Evolutionary conservation across 2,113 vertebrate genomes (phyloP).

Genomic region (Electrona antarctica): DNA sequence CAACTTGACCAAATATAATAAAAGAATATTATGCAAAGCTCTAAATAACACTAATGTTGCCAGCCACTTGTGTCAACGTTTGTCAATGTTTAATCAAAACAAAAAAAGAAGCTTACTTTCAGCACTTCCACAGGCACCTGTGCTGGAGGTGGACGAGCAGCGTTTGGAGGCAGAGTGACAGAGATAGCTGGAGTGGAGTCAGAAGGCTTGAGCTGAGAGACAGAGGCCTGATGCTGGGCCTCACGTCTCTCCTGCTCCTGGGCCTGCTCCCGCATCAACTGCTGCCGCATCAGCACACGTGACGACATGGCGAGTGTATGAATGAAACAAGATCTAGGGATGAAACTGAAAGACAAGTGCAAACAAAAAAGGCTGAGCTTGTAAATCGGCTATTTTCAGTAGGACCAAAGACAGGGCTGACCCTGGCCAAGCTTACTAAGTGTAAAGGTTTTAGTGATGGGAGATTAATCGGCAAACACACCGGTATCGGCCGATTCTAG

Average conservation of each 20-base stretch:
- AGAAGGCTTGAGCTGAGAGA: constrained; percentile 72
- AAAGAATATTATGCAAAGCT: not conserved
- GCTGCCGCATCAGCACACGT: constrained; percentile 84
- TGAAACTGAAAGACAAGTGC: constrained; percentile 45
- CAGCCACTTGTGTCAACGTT: not conserved
- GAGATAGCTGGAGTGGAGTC: constrained; percentile 83
- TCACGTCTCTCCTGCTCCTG: constrained; percentile 88
- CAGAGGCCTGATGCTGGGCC: constrained; percentile 80
- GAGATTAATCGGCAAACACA: too few relatives aligned
- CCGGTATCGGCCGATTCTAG: too few relatives aligned
- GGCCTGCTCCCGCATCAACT: constrained; percentile 90
- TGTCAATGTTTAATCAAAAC: not conserved
- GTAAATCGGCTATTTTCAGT: too few relatives aligned
- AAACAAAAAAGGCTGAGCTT: not conserved
- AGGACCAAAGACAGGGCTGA: too few relatives aligned
- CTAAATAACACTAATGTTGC: not conserved
- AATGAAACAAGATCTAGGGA: constrained; percentile 31
- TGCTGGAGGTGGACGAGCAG: constrained; percentile 80
- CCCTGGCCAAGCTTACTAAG: too few relatives aligned
- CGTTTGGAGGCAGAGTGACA: constrained; percentile 71
- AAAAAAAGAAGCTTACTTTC: constrained; percentile 78
- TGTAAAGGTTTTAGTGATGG: too few relatives aligned
- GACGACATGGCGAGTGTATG: constrained; percentile 76
- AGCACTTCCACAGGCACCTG: constrained; percentile 89
- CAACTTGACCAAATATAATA: not conserved